Conservation (phyloP, 2,797 vertebrate species). For the Typhlichthys subterraneus region DNA sequence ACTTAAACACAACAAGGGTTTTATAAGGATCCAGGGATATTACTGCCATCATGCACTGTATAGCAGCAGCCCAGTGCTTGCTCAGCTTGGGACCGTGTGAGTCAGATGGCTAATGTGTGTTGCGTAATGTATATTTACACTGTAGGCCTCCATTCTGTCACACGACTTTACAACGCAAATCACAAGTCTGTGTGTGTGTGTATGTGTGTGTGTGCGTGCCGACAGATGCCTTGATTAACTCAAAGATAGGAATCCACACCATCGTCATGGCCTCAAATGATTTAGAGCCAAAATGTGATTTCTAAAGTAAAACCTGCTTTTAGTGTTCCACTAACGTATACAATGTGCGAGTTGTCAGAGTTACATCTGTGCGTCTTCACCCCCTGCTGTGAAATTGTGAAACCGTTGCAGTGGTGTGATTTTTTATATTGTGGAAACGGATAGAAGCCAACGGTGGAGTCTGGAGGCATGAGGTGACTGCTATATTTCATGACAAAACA, state of each 20-base stretch:
- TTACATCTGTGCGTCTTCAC: conserved; percentile 10
- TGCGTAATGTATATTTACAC: too few relatives aligned
- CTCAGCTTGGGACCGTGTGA: too few relatives aligned
- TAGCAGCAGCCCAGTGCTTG: too few relatives aligned
- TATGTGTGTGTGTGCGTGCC: not conserved
- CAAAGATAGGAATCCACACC: conserved; percentile 8
- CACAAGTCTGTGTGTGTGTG: not conserved
- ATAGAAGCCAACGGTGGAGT: not conserved
- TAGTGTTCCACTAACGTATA: conserved; percentile 26
- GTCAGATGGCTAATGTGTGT: too few relatives aligned
- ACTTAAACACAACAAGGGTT: too few relatives aligned
- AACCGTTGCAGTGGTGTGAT: conserved; percentile 9
- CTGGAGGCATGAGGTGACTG: not conserved
- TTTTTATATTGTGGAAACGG: conserved; percentile 11
- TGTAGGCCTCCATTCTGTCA: too few relatives aligned
- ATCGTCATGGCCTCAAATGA: conserved; percentile 28
- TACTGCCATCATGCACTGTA: too few relatives aligned
- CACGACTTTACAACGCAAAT: too few relatives aligned
- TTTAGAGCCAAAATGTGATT: conserved; percentile 25
- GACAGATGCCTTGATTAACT: too few relatives aligned
- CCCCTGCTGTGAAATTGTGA: conserved; percentile 14
- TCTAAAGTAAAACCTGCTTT: conserved; percentile 35
- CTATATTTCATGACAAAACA: too few relatives aligned
- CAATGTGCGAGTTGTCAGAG: conserved; percentile 35
- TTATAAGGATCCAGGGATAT: too few relatives aligned